phyloP scores from a whole-genome alignment of 1,140 invertebrate genomes.

The Trachymyrmex cornetzi region DNA sequence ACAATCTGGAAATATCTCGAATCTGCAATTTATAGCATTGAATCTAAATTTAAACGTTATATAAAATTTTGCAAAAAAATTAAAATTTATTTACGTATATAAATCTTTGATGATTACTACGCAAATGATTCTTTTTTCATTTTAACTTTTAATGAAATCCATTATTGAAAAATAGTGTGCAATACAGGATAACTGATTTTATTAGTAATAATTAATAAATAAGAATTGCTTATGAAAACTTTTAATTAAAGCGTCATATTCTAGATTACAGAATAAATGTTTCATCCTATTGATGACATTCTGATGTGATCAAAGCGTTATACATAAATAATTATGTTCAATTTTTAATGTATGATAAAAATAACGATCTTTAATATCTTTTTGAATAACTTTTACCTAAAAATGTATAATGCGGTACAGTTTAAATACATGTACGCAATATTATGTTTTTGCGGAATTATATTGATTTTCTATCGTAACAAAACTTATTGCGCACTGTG shows the following conservation, averaged over 20 bases:
- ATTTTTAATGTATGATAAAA: background rate
- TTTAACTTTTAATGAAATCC: slow-evolving; percentile 7
- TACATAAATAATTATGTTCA: background rate
- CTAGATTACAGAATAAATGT: background rate
- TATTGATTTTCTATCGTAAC: background rate
- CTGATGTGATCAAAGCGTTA: background rate
- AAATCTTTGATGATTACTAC: background rate
- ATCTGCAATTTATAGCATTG: background rate
- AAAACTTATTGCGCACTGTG: background rate
- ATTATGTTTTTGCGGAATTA: background rate
- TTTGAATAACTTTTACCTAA: background rate
- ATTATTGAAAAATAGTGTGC: background rate
- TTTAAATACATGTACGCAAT: background rate
- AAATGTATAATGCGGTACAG: background rate
- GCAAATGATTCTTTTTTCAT: background rate
- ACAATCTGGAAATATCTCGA: background rate
- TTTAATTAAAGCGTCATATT: slow-evolving; percentile 15
- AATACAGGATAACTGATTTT: background rate
- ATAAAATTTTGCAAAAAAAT: background rate
- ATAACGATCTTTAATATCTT: background rate
- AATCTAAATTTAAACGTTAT: background rate
- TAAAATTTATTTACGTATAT: background rate
- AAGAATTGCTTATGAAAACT: background rate
- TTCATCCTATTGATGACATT: background rate
- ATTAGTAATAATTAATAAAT: slow-evolving; percentile 24